Conservation (phyloP, 2,113 vertebrate species). For the Sialia sialis region DNA sequence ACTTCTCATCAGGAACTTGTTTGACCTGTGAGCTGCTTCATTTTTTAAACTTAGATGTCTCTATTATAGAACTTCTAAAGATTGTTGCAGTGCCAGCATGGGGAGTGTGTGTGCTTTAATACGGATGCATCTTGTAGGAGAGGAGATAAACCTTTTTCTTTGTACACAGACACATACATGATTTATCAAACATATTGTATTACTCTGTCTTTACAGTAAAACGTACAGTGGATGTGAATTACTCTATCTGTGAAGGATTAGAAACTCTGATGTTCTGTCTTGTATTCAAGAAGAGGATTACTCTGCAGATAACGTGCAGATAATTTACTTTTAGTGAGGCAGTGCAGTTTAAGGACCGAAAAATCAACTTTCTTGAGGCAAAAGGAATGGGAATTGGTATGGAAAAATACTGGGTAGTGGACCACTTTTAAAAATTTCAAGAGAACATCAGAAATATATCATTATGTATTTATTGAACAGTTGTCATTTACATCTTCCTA, state of each 20-base stretch:
- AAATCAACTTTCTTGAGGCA: conserved; percentile 23
- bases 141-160: conserved; percentile 21
- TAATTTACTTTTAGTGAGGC: not conserved
- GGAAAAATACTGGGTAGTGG: not conserved
- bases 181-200: conserved; percentile 14
- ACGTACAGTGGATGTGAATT: not conserved
- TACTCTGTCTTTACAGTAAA: not conserved
- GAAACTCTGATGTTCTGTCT: conserved; percentile 20
- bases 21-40: conserved; percentile 50
- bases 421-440: not conserved
- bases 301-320: not conserved
- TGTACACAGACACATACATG: not conserved
- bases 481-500: not conserved
- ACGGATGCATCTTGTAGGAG: not conserved
- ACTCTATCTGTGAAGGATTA: conserved; percentile 32
- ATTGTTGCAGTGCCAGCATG: not conserved
- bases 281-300: conserved; percentile 27
- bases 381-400: not conserved
- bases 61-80: conserved; percentile 44
- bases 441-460: not conserved
- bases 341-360: not conserved
- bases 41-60: conserved; percentile 49
- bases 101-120: not conserved
- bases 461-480: conserved; percentile 9
- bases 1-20: conserved; percentile 42